Percentiles rank a stretch among this genome's conserved stretches.
These are phyloP conservation scores for Orthonevra nobilis DNA, from an alignment of 2,888 invertebrate species.

Conservation along the genomic window DNA sequence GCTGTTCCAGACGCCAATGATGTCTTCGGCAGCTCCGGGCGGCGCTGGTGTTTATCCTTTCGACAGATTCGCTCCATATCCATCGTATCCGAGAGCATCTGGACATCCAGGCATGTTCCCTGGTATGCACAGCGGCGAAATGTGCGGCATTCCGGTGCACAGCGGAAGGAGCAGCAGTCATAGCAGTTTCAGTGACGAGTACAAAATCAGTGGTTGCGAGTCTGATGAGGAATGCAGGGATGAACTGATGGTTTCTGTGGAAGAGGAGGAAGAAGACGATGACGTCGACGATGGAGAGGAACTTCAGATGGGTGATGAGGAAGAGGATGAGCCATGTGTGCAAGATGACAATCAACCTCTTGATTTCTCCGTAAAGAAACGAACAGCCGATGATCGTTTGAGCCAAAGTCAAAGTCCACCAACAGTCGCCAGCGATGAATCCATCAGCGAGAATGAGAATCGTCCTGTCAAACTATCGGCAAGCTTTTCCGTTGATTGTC, in stretches of 20 bases:
- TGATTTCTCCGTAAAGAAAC: slow-evolving; percentile 78
- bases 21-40: slow-evolving; percentile 82
- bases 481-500: slow-evolving; percentile 76
- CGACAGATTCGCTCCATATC: slow-evolving; percentile 55
- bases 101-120: slow-evolving; percentile 43
- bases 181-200: slow-evolving; percentile 74
- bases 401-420: slow-evolving; percentile 23
- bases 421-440: background rate
- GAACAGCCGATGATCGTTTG: slow-evolving; percentile 67
- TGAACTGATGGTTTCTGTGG: slow-evolving; percentile 58
- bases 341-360: slow-evolving; percentile 76
- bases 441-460: slow-evolving; percentile 10
- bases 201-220: slow-evolving; percentile 73
- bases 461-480: slow-evolving; percentile 68
- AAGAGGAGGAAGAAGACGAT: slow-evolving; percentile 70
- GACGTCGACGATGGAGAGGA: slow-evolving; percentile 72
- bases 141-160: slow-evolving; percentile 25
- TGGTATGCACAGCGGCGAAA: slow-evolving; percentile 23
- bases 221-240: slow-evolving; percentile 68
- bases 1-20: slow-evolving; percentile 82
- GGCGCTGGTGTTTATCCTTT: slow-evolving; percentile 83
- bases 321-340: slow-evolving; percentile 51
- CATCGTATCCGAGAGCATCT: slow-evolving; percentile 41
- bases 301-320: slow-evolving; percentile 67
- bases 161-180: slow-evolving; percentile 74